These are phyloP conservation scores for Propithecus coquereli DNA, from an alignment of 2,113 vertebrate species.

Conservation along the genomic window DNA sequence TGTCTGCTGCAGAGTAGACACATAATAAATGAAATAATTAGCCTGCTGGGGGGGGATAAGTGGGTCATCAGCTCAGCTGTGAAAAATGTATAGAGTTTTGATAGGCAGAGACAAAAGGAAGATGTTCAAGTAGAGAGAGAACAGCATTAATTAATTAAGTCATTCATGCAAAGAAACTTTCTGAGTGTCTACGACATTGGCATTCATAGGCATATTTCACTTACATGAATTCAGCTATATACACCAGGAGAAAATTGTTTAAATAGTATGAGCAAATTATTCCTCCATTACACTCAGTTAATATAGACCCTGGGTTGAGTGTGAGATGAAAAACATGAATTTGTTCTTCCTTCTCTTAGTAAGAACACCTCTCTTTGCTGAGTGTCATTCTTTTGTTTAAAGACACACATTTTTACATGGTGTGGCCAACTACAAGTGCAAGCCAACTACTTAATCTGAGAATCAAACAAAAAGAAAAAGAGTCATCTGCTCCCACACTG, in stretches of 20 bases:
- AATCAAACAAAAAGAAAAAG: not conserved
- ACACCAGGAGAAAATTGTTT: constrained; percentile 37
- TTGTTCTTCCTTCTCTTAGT: not conserved
- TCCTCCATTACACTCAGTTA: not conserved
- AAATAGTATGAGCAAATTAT: not conserved
- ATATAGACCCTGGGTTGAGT: not conserved
- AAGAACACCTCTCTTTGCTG: not conserved
- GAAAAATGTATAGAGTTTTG: constrained; percentile 52
- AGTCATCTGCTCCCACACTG: not conserved
- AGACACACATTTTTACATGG: not conserved
- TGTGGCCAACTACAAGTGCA: not conserved
- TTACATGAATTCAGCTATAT: constrained; percentile 49
- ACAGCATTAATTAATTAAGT: constrained; percentile 64
- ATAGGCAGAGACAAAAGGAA: constrained; percentile 65
- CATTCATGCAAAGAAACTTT: constrained; percentile 64
- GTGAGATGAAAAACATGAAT: constrained; percentile 28
- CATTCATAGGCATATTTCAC: constrained; percentile 46
- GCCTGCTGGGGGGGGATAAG: constrained; percentile 51
- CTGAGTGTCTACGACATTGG: constrained; percentile 23
- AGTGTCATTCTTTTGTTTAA: constrained; percentile 28
- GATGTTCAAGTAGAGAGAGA: constrained; percentile 55
- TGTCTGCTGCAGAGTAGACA: constrained; percentile 33
- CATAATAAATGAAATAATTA: constrained; percentile 68
- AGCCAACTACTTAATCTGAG: not conserved
- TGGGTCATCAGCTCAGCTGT: constrained; percentile 59